Base-by-base conservation (phyloP, 2,113 vertebrate genomes). In the Thryonomys swinderianus region DNA sequence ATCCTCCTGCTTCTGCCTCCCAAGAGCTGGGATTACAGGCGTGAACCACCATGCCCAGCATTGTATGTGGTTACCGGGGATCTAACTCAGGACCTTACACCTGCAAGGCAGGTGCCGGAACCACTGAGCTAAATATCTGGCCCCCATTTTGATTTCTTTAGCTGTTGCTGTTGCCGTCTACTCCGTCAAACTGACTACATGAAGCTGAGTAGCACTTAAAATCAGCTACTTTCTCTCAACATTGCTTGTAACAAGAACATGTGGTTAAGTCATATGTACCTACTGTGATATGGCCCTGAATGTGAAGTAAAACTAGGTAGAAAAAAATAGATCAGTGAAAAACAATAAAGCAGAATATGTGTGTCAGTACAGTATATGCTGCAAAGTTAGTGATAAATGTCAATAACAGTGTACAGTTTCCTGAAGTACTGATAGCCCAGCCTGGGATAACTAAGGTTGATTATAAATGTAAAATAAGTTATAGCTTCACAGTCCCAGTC, bases 381-480 rank as follows among this genome's bases (percentile, higher is more conserved):
- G 16, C 7, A 92, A 12, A 62, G 4, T 57, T 84, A 25, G 81
- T 85, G 76, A 88, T 90, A 93, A 87, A 45, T 78, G 6, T 79
- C 80, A 57, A 91, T n/a, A n/a, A n/a, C n/a, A n/a, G n/a, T 62
- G 30, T 57, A 66, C 2, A 66, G 27, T 86, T 93, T 20, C 21
- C 67, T 89, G 14, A 30, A 89, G 53, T 61, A 81, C 40, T 37
- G 34, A 85, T 40, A 90, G 55, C 71, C 64, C 16, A 81, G 82
- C 7, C 25, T 81, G 27, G 95, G 85, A 79, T 73, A 93, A 87
- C 84, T 0, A 40, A 42, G 16, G 42, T 40, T 71, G 23, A 87
- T 96, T 92, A 84, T 66, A 85, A 18, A 20, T 85, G 88, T 42
- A 90, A 96, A 95, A 73, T 92, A 95, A 88, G 81, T 45, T 85